phyloP scores from a whole-genome alignment of 2,797 vertebrate species.

The Mionectes olivaceus region DNA sequence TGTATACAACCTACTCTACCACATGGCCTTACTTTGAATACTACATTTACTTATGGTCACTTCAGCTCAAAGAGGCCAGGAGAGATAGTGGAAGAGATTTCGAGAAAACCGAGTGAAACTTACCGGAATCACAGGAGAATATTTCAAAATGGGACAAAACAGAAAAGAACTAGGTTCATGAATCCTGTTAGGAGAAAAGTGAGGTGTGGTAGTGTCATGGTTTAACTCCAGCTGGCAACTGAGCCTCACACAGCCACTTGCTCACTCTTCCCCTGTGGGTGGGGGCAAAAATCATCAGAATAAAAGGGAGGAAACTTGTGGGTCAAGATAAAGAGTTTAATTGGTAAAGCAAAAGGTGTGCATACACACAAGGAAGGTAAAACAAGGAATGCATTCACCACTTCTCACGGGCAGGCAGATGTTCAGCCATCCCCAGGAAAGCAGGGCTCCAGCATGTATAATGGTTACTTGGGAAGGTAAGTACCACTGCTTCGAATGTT shows the following conservation, averaged over 20 bases:
- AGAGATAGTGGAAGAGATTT: neutral
- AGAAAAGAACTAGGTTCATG: neutral
- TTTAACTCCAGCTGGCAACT: neutral
- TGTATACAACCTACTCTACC: neutral
- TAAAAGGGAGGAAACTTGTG: neutral
- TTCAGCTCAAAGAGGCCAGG: neutral
- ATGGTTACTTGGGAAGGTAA: neutral
- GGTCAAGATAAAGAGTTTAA: neutral
- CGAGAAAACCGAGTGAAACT: slow-evolving; percentile 4
- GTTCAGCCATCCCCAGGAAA: neutral
- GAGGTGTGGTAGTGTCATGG: neutral
- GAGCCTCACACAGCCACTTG: neutral
- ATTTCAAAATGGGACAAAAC: neutral
- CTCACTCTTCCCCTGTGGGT: neutral
- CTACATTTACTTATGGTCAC: neutral
- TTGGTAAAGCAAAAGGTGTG: neutral
- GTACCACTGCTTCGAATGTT: neutral
- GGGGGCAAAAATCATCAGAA: no score
- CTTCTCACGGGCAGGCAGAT: neutral
- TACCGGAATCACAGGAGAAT: neutral
- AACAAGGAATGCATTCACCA: neutral
- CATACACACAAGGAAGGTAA: neutral
- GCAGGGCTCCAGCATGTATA: neutral
- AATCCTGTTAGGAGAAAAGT: neutral
- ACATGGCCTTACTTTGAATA: neutral